A percentile compares a stretch with the other conserved stretches of the same genome.
These are phyloP conservation scores for Sitobion miscanthi DNA, from an alignment of 1,140 invertebrate species.

Conservation along the genomic window DNA sequence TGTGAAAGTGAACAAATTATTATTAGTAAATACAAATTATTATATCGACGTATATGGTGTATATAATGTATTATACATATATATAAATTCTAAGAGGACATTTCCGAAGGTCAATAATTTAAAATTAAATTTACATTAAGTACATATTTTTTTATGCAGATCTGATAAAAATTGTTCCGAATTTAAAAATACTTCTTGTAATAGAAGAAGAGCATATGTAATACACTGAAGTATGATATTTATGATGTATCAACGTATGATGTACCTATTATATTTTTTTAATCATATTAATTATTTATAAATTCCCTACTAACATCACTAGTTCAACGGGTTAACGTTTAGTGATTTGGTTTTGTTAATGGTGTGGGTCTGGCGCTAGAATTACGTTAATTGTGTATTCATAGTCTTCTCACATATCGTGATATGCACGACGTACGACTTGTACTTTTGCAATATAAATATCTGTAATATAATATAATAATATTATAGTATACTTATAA, in stretches of 20 bases:
- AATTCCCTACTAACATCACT: background rate
- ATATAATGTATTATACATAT: background rate
- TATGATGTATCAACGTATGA: too few relatives aligned
- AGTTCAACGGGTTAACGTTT: background rate
- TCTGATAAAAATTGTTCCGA: background rate
- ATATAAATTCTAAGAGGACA: background rate
- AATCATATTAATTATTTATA: background rate
- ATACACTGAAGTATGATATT: too few relatives aligned
- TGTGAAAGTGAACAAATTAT: background rate
- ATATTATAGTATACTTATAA: background rate
- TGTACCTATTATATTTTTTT: too few relatives aligned
- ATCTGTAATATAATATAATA: background rate
- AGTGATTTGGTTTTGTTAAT: background rate
- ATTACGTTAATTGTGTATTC: background rate
- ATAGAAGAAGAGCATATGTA: too few relatives aligned
- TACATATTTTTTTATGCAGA: too few relatives aligned
- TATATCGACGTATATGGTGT: background rate
- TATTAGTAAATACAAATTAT: background rate
- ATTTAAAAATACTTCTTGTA: background rate
- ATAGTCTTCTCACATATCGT: background rate
- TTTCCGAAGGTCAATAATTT: background rate
- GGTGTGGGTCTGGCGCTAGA: background rate
- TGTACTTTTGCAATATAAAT: background rate
- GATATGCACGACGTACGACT: background rate
- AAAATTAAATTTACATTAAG: background rate